Evolutionary conservation across 1,140 invertebrate species (phyloP), one percentile per base, ranked within the genome.

Genomic region (Helicoverpa armigera): DNA sequence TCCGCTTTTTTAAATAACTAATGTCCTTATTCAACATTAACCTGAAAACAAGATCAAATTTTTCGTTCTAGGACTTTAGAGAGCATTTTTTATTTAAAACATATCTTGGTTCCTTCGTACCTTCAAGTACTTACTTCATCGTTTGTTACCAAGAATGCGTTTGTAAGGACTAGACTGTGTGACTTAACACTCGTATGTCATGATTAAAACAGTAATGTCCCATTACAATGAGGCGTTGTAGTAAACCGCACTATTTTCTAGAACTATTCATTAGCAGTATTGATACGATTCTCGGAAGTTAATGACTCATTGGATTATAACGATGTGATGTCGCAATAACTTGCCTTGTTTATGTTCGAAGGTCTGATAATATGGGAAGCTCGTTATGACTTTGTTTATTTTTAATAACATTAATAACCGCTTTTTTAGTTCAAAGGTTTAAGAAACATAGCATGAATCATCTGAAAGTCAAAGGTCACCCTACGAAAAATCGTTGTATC

Each of bases 241-340:
- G 18, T 13, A 69, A 69, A 69, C 43, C 65, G 43, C 65, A 18
- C n/a, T 69, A 54, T 51, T 72, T 54, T 72, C 53, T 53, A 31
- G 69, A 72, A 67, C 2, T 67, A 70, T 70, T 53, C 4, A 72
- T 54, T 54, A 72, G 23, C 23, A 13, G 69, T 53, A 72, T 72
- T 54, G 69, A 72, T 54, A 70, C 14, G 29, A 1, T 70, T 70
- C 67, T 12, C 29, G 50, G 67, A 70, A 67, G 54, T 16, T 9
- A 54, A 2, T 54, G 67, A 70, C 7, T 70, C 67, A 70, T 51
- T 12, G 7, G 13, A 31, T 54, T 72, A 54, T 53, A n/a, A 51
- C 50, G 50, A 54, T 2, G 23, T 53, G 13, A 31, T 69, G 43
- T 53, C 23, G 69, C 16, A 53, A n/a, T 29, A 53, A 9, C 23